phyloP scores from a whole-genome alignment of 1,140 invertebrate genomes.

The Lethrus apterus region DNA sequence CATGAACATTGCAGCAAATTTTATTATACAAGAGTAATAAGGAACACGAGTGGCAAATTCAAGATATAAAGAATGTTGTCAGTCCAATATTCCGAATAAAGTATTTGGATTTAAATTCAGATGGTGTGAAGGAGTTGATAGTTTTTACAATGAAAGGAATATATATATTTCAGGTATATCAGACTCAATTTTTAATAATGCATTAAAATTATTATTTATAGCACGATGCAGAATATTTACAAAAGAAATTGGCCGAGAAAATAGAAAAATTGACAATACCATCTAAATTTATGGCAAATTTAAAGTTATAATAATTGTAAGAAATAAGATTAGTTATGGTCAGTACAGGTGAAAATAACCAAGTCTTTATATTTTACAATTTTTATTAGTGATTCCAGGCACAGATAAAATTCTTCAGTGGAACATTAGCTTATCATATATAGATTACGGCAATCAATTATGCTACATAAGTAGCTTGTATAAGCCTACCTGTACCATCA shows the following conservation, averaged over 20 bases:
- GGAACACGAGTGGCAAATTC: slow-evolving; percentile 5
- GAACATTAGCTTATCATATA: slow-evolving; percentile 32
- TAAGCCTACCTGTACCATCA: too few species aligned
- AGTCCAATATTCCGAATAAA: slow-evolving; percentile 53
- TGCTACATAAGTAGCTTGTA: slow-evolving; percentile 3
- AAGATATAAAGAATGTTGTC: slow-evolving; percentile 3
- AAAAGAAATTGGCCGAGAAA: slow-evolving; percentile 35
- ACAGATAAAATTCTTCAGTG: slow-evolving; percentile 40
- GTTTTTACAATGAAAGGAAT: slow-evolving; percentile 61
- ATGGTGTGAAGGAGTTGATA: slow-evolving; percentile 61
- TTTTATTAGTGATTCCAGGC: slow-evolving; percentile 41
- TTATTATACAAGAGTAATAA: slow-evolving; percentile 47
- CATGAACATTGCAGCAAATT: slow-evolving; percentile 45
- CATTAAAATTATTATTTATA: slow-evolving; percentile 23
- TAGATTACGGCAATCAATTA: slow-evolving; percentile 9
- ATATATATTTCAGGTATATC: slow-evolving; percentile 57
- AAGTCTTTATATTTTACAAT: slow-evolving; percentile 17
- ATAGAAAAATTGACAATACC: slow-evolving; percentile 24
- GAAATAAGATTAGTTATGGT: too few species aligned
- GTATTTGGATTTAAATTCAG: slow-evolving; percentile 59
- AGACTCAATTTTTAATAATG: slow-evolving; percentile 6
- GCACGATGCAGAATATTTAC: slow-evolving; percentile 36
- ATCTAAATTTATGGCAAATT: background rate
- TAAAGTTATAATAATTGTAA: background rate
- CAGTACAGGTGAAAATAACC: too few species aligned